Conservation (phyloP, 2,888 invertebrate species). For the Himalopsyche anomala region DNA sequence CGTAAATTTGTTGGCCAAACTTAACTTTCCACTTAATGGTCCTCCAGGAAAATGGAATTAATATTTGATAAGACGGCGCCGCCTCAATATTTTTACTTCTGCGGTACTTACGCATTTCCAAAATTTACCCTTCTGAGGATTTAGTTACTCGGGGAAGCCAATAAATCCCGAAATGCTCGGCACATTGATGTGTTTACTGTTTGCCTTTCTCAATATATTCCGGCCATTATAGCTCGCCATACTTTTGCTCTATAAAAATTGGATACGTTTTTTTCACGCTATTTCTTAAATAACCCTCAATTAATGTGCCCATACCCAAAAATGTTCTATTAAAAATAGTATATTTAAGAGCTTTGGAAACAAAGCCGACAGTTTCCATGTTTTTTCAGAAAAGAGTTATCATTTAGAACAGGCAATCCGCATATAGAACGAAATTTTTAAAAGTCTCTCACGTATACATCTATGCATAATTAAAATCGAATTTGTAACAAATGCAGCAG, state of each 20-base stretch:
- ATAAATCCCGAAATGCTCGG: slow-evolving; percentile 37
- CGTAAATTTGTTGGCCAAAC: slow-evolving; percentile 19
- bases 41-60: slow-evolving; percentile 35
- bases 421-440: too few species aligned
- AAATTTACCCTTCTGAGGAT: slow-evolving; percentile 40
- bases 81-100: slow-evolving; percentile 37
- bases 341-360: background rate
- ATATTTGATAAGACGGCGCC: slow-evolving; percentile 37
- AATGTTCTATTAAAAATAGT: background rate
- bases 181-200: slow-evolving; percentile 40
- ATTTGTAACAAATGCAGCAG: too few species aligned
- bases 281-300: background rate
- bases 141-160: slow-evolving; percentile 42
- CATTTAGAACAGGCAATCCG: too few species aligned
- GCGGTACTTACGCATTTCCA: slow-evolving; percentile 22
- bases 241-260: slow-evolving; percentile 28
- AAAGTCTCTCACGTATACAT: too few species aligned
- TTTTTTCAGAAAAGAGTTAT: too few species aligned
- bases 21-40: slow-evolving; percentile 38
- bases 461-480: too few species aligned
- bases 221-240: slow-evolving; percentile 31
- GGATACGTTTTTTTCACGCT: slow-evolving; percentile 33
- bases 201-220: slow-evolving; percentile 36
- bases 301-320: background rate
- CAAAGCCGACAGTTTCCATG: too few species aligned